Conservation (phyloP, 2,113 vertebrate species). For the Jacana jacana region DNA sequence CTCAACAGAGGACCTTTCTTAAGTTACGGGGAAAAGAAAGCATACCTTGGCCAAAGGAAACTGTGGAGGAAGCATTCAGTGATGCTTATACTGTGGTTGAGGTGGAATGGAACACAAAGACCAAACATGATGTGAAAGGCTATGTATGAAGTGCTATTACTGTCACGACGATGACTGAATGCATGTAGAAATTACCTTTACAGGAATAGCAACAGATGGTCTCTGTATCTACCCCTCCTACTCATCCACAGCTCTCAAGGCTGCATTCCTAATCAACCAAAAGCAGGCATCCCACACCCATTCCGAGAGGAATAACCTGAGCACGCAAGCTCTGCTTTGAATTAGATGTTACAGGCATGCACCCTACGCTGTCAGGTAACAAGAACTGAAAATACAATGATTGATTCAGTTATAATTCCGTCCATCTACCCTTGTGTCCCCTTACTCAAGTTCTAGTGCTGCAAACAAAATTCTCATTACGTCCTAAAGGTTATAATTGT, state of each 20-base stretch:
- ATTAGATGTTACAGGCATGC: not conserved
- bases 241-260: slow-evolving; percentile 32
- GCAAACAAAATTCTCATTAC: slow-evolving; percentile 26
- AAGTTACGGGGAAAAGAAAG: not conserved
- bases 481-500: slow-evolving; percentile 20
- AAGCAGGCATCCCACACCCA: not conserved
- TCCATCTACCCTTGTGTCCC: not conserved
- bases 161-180: slow-evolving; percentile 37
- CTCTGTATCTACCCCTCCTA: slow-evolving; percentile 50
- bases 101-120: slow-evolving; percentile 8
- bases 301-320: not conserved
- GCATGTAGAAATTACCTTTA: slow-evolving; percentile 50
- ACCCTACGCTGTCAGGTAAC: not conserved
- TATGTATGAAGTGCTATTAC: slow-evolving; percentile 45
- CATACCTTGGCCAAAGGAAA: not conserved
- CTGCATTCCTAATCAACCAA: slow-evolving; percentile 28
- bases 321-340: not conserved
- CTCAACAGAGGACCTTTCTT: not conserved
- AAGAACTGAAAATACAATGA: not conserved
- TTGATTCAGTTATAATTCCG: not conserved
- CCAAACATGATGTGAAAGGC: slow-evolving; percentile 42
- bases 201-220: slow-evolving; percentile 13
- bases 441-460: not conserved
- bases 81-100: not conserved
- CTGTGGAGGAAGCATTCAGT: not conserved